Evolutionary conservation across 2,113 vertebrate species (phyloP).

Genomic region (Varanus salvator): DNA sequence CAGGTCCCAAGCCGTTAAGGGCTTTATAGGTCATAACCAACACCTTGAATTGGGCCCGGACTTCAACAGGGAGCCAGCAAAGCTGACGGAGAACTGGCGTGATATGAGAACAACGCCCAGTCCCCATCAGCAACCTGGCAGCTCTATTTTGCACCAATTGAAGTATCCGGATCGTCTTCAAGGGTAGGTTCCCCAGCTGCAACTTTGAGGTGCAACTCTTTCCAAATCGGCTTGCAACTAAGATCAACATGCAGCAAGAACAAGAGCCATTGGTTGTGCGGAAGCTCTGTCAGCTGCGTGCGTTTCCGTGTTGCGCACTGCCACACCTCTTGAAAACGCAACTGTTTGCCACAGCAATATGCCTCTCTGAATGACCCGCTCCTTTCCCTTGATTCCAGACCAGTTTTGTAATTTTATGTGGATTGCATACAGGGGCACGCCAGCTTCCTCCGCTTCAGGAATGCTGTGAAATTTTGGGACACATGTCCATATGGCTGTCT

Average conservation of each 20-base stretch:
- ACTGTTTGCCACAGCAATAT: background rate
- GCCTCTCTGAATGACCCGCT: background rate
- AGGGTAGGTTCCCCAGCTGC: no score
- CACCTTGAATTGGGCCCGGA: no score
- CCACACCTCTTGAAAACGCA: background rate
- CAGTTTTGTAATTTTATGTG: background rate
- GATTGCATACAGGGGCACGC: constrained; percentile 17
- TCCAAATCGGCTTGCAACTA: background rate
- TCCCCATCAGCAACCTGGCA: no score
- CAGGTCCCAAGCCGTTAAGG: no score
- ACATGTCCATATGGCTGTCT: background rate
- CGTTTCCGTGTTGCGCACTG: no score
- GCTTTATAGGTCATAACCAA: no score
- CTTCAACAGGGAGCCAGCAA: no score
- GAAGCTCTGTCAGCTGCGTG: background rate
- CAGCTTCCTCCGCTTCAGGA: constrained; percentile 1
- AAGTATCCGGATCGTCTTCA: no score
- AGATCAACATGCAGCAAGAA: background rate
- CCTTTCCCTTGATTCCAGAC: background rate
- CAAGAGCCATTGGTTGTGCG: no score
- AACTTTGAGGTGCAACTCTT: background rate
- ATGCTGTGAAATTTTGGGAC: background rate
- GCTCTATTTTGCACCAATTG: no score
- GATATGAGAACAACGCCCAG: no score
- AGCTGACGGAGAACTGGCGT: no score